A percentile compares a stretch with the other conserved stretches of the same genome.
These are phyloP conservation scores for Eciton burchellii DNA, from an alignment of 1,140 invertebrate genomes.

Conservation along the genomic window DNA sequence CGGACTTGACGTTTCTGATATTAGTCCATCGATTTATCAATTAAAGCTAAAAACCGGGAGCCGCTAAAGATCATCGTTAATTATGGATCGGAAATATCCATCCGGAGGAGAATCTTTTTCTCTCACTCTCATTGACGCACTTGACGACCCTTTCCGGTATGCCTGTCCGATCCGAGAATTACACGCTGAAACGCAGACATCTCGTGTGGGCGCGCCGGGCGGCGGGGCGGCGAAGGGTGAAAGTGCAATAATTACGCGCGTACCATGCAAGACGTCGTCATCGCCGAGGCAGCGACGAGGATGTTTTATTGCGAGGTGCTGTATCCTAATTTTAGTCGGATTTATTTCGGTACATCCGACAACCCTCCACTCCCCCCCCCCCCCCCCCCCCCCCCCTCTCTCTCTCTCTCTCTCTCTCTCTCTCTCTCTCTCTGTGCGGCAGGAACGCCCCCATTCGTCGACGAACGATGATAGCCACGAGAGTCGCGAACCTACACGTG, in stretches of 20 bases:
- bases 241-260: constrained; percentile 62
- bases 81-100: too few relatives aligned
- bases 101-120: too few relatives aligned
- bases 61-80: too few relatives aligned
- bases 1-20: not conserved
- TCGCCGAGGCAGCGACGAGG: constrained; percentile 52
- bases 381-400: not conserved
- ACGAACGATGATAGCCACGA: constrained; percentile 62
- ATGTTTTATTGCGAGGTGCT: constrained; percentile 72
- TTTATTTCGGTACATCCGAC: constrained; percentile 75
- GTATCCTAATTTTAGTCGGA: constrained; percentile 74
- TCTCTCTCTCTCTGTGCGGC: not conserved
- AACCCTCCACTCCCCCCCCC: constrained; percentile 61
- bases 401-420: constrained; percentile 7
- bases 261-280: constrained; percentile 57
- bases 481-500: constrained; percentile 80
- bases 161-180: not conserved
- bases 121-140: not conserved
- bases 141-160: not conserved
- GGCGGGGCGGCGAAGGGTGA: not conserved
- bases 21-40: not conserved
- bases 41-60: not conserved
- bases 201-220: not conserved
- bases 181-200: constrained; percentile 8
- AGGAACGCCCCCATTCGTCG: constrained; percentile 51